These are phyloP conservation scores for Tridacna gigas DNA, from an alignment of 2,888 invertebrate genomes.

Conservation along the genomic window DNA sequence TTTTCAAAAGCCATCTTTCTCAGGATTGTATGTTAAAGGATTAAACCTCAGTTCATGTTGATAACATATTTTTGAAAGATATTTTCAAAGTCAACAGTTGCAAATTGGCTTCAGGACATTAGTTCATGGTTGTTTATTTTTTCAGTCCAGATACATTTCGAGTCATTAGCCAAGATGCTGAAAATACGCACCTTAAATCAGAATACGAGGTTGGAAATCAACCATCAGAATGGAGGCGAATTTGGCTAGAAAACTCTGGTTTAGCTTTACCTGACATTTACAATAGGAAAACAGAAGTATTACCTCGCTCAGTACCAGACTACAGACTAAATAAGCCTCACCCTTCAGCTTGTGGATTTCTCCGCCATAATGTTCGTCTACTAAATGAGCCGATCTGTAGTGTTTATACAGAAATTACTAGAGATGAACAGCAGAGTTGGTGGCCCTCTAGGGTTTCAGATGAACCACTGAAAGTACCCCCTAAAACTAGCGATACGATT, in stretches of 20 bases:
- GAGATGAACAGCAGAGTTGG: constrained; percentile 76
- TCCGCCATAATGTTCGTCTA: constrained; percentile 80
- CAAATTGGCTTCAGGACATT: no score
- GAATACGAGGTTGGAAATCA: constrained; percentile 62
- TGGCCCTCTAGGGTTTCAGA: constrained; percentile 77
- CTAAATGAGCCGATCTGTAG: constrained; percentile 83
- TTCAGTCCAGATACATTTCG: constrained; percentile 82
- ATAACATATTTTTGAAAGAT: no score
- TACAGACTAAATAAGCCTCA: constrained; percentile 76
- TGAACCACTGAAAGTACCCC: constrained; percentile 72
- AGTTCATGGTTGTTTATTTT: constrained; percentile 15
- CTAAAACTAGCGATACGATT: constrained; percentile 77
- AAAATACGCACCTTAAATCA: constrained; percentile 68
- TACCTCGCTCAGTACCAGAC: constrained; percentile 57
- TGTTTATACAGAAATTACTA: constrained; percentile 75
- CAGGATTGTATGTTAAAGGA: no score
- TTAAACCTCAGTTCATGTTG: no score
- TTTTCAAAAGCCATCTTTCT: no score
- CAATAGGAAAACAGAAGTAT: constrained; percentile 69
- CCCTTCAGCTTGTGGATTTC: constrained; percentile 77
- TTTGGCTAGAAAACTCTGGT: constrained; percentile 62
- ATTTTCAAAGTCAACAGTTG: no score
- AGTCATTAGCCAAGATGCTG: constrained; percentile 80
- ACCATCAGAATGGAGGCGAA: constrained; percentile 66
- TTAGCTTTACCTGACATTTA: constrained; percentile 71